phyloP scores from a whole-genome alignment of 2,113 vertebrate genomes.

The Beaufortia kweichowensis region DNA sequence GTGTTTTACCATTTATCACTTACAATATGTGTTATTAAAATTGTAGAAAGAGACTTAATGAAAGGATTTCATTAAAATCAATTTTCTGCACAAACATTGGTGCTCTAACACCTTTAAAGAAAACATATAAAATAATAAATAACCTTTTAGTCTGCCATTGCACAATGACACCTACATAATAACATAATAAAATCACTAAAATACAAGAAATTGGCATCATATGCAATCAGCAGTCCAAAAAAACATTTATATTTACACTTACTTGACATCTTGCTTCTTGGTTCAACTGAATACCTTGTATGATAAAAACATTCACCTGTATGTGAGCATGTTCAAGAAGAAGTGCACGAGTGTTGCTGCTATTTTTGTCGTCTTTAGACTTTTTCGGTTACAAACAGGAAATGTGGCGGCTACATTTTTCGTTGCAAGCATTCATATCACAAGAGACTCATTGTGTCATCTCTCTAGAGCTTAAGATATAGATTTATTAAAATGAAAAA shows the following conservation, averaged over 20 bases:
- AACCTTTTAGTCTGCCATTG: background rate
- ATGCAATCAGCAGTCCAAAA: background rate
- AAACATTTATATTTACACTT: background rate
- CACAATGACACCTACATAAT: background rate
- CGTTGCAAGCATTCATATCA: constrained; percentile 50
- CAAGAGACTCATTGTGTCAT: constrained; percentile 33
- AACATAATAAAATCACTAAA: background rate
- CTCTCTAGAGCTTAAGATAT: background rate
- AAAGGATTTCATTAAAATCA: background rate
- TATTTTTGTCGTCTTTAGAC: constrained; percentile 70
- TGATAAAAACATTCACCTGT: constrained; percentile 30
- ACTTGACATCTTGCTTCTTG: background rate
- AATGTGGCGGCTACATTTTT: constrained; percentile 66
- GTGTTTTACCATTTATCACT: background rate
- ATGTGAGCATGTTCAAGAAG: constrained; percentile 29
- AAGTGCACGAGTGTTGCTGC: constrained; percentile 45
- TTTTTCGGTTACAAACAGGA: constrained; percentile 80
- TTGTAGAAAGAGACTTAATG: no score
- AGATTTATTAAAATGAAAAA: background rate
- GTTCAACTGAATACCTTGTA: constrained; percentile 10
- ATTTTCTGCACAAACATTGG: background rate
- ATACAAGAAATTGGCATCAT: background rate
- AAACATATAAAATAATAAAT: background rate
- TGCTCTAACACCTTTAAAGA: background rate
- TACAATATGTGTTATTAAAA: no score